Evolutionary conservation across 1,140 invertebrate genomes (phyloP), one percentile per base, ranked within the genome.

Genomic region (Dinothrombium tinctorium): DNA sequence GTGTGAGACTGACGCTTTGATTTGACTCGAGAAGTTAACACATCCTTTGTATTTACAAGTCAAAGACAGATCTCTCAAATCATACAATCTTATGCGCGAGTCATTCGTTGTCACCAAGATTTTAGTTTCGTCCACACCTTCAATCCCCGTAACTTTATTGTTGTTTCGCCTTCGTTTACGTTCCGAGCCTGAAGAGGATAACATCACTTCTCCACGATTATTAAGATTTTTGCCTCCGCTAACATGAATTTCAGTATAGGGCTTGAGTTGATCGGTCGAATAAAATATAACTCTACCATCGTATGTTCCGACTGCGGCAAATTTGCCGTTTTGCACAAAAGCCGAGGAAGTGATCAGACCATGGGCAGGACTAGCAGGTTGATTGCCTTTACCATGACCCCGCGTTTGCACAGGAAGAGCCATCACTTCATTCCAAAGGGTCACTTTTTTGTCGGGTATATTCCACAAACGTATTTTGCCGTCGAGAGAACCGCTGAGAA

Each of bases 91-190:
- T 41, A 99, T 89, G 8, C 92, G 66, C 49, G 87, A 95, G 54
- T 99, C 92, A 59, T 98, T 98, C 0, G 89, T 95, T 0, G 92
- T 96, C 0, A 99, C 82, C 4, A 99, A 58, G 41, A 98, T 84
- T 25, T 49, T 49, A 9, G 37, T 49, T 14, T 49, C 47, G 26
- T 50, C 47, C 9, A 49, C 36, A 25, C 47, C 33, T 25, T 49
- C 47, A 36, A 49, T 47, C 6, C 47, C 47, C 11, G 47, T 48
- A 2, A 48, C 38, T 33, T 48, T 48, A 31, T 42, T 40, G 15
- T 15, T 48, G 8, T 41, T 14, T 2, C 31, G 22, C 9, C 29
- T 24, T n/a, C 37, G 37, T n/a, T 24, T 33, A 5, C 32, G 4
- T 35, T 32, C 37, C 12, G 19, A 21, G 14, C 40, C 17, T 5